Percentiles rank a stretch among this genome's conserved stretches.
Evolutionary conservation across 1,140 invertebrate species (phyloP).

Genomic region (Aporrectodea caliginosa): DNA sequence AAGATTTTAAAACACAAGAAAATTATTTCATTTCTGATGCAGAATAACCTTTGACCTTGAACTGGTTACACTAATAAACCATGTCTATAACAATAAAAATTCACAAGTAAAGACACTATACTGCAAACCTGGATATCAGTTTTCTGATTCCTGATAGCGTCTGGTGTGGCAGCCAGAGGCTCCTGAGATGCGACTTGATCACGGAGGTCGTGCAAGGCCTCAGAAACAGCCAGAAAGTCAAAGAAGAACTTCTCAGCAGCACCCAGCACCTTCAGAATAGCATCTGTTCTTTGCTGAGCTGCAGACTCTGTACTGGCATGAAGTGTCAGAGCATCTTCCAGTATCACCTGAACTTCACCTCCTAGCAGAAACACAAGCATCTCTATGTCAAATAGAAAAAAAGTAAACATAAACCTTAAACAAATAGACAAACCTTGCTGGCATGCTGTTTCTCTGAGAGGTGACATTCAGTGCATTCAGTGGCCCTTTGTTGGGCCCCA

Average conservation of each 20-base stretch:
- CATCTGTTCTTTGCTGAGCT: neutral
- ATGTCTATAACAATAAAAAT: no score
- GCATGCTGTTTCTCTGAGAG: no score
- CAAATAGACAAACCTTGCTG: no score
- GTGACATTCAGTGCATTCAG: no score
- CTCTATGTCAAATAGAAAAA: no score
- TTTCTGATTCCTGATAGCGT: constrained; percentile 86
- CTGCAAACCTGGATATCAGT: constrained; percentile 72
- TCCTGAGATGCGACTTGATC: constrained; percentile 84
- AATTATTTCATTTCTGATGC: no score
- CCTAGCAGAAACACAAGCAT: neutral
- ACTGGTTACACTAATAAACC: no score
- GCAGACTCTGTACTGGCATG: neutral
- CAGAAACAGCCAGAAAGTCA: neutral
- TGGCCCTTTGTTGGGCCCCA: no score
- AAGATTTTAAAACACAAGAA: no score
- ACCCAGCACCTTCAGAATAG: neutral
- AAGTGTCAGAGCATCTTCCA: neutral
- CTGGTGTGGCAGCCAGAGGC: constrained; percentile 73
- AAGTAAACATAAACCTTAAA: no score
- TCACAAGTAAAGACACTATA: no score
- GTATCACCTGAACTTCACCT: neutral
- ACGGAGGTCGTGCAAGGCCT: constrained; percentile 79
- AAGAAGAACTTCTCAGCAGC: neutral
- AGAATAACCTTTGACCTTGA: no score